Evolutionary conservation across 2,113 vertebrate genomes (phyloP), one percentile per base, ranked within the genome.

Genomic region (Echinops telfairi): DNA sequence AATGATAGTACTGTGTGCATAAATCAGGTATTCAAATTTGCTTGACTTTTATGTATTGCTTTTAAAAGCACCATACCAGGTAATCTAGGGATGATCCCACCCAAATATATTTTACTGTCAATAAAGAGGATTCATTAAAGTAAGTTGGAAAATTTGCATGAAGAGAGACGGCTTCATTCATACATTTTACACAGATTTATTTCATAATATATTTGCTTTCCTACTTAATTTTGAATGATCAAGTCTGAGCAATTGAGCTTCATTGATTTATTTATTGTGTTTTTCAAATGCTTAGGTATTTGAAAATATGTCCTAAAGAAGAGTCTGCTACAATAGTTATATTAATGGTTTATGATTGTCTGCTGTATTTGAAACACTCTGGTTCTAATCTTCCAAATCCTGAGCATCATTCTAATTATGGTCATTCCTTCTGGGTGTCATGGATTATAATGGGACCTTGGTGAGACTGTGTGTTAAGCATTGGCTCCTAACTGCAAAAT

Each of bases 231-330:
- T 79, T 91, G 36, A 85, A 60, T 79, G 29, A 84, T 78, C 19
- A 75, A 9, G n/a, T 66, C 20, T 75, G 12, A 5, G 88, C 73
- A 9, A 47, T 2, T 88, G 57, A 60, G 43, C 89, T 79, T 91
- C 43, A 40, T 36, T 83, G 43, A 58, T 6, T 64, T 86, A 66
- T 19, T 12, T 78, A 31, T n/a, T 80, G 14, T 0, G 12, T 89
- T 95, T 75, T 83, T 79, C 82, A 71, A 19, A 71, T 33, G 57
- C 84, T 87, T 19, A 60, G 78, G 20, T 83, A 58, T 92, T 90
- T 90, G 66, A 11, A 77, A 81, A n/a, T 14, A 43, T 3, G n/a
- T 87, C 11, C 14, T 40, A 27, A 22, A 43, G 29, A n/a, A 85
- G 8, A 17, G 25, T 60, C 11, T 29, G 3, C n/a, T 79, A 31